phyloP scores from a whole-genome alignment of 2,888 invertebrate genomes.

The Sinopyrophorus schimmeli region DNA sequence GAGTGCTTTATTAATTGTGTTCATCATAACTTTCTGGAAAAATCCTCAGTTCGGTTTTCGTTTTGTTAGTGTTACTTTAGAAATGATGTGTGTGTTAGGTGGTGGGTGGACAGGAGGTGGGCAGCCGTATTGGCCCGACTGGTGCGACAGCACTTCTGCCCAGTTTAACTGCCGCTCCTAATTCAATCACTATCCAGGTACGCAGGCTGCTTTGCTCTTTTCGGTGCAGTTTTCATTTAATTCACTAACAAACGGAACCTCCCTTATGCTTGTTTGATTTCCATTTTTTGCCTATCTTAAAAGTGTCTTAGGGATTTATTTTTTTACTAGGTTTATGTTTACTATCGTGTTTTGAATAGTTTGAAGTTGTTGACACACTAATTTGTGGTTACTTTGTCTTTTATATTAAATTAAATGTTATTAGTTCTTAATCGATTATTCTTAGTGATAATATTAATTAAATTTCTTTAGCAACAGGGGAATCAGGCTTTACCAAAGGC shows the following conservation, averaged over 20 bases:
- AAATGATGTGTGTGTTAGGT: slow-evolving; percentile 58
- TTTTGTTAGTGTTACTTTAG: slow-evolving; percentile 13
- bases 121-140: slow-evolving; percentile 56
- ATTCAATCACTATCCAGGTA: slow-evolving; percentile 56
- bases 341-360: too few species aligned
- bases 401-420: background rate
- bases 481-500: slow-evolving; percentile 21
- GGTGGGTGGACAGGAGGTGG: slow-evolving; percentile 55
- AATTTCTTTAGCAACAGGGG: slow-evolving; percentile 6
- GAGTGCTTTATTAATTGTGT: slow-evolving; percentile 42
- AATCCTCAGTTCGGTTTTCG: background rate
- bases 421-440: too few species aligned
- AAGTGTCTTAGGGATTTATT: too few species aligned
- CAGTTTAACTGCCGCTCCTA: slow-evolving; percentile 58
- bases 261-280: too few species aligned
- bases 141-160: slow-evolving; percentile 60
- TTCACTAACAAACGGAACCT: too few species aligned
- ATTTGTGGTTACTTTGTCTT: too few species aligned
- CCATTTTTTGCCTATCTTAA: too few species aligned
- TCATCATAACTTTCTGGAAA: slow-evolving; percentile 12
- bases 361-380: too few species aligned
- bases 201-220: slow-evolving; percentile 30
- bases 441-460: too few species aligned
- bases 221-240: too few species aligned
- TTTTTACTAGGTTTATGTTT: too few species aligned